Evolutionary conservation across 2,113 vertebrate species (phyloP).

Genomic region (Thunnus thynnus): DNA sequence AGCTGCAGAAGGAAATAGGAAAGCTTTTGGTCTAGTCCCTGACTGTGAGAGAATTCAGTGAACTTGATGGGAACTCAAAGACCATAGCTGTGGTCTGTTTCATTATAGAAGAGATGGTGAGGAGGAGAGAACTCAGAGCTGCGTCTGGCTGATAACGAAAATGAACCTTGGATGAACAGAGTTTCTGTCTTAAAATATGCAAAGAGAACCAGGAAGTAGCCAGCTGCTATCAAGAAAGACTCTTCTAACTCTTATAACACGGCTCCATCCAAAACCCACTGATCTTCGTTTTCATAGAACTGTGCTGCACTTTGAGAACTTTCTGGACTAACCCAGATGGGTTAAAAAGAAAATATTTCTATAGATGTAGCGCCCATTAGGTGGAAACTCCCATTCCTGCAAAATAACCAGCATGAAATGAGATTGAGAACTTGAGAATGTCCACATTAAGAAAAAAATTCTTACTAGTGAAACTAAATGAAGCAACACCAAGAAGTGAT

Average conservation of each 20-base stretch:
- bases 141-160: conserved; percentile 73
- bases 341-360: conserved; percentile 26
- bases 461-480: conserved; percentile 8
- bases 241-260: conserved; percentile 33
- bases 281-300: conserved; percentile 57
- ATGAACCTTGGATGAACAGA: conserved; percentile 56
- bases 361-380: conserved; percentile 27
- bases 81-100: conserved; percentile 54
- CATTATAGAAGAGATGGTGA: conserved; percentile 71
- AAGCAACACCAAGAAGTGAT: conserved; percentile 4
- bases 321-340: conserved; percentile 34
- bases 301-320: conserved; percentile 55
- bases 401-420: conserved; percentile 19
- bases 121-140: conserved; percentile 65
- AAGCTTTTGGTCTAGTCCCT: conserved; percentile 33
- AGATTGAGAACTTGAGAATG: conserved; percentile 4
- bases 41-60: conserved; percentile 43
- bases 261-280: conserved; percentile 43
- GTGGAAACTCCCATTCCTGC: conserved; percentile 13
- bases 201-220: conserved; percentile 65
- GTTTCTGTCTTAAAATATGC: conserved; percentile 76
- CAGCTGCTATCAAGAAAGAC: conserved; percentile 49
- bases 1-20: conserved; percentile 19
- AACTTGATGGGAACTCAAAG: conserved; percentile 57
- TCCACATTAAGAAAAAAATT: conserved; percentile 20